phyloP scores from a whole-genome alignment of 2,797 vertebrate species.

The Melanotaenia boesemani region DNA sequence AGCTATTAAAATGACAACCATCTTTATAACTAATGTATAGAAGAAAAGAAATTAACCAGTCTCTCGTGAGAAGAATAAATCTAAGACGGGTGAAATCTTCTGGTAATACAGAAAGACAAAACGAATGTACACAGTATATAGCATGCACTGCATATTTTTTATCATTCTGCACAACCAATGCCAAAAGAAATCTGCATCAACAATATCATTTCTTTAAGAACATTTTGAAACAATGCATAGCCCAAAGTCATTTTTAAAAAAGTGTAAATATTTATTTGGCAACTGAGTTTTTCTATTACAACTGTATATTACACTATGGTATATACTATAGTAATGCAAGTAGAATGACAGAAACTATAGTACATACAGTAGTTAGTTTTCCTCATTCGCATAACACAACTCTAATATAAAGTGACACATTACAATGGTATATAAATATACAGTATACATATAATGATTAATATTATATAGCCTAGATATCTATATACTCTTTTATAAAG shows the following conservation, averaged over 20 bases:
- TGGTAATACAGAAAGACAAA: background rate
- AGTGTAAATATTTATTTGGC: constrained; percentile 61
- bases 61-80: background rate
- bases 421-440: constrained; percentile 82
- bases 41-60: too few species aligned
- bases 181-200: background rate
- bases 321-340: constrained; percentile 66
- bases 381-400: constrained; percentile 57
- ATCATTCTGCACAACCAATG: background rate
- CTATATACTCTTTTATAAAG: constrained; percentile 86
- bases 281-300: constrained; percentile 64
- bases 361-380: constrained; percentile 69
- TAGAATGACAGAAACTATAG: constrained; percentile 68
- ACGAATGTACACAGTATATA: background rate
- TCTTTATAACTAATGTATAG: background rate
- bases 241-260: constrained; percentile 40
- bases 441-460: constrained; percentile 84
- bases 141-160: background rate
- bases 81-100: background rate
- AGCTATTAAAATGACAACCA: background rate
- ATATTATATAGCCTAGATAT: constrained; percentile 82
- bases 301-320: constrained; percentile 71
- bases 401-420: constrained; percentile 80
- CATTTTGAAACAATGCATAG: constrained; percentile 45
- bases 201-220: constrained; percentile 1